A percentile compares a stretch with the other conserved stretches of the same genome.
Evolutionary conservation across 2,113 vertebrate genomes (phyloP).

Genomic region (Cyanoramphus novaezelandiae): DNA sequence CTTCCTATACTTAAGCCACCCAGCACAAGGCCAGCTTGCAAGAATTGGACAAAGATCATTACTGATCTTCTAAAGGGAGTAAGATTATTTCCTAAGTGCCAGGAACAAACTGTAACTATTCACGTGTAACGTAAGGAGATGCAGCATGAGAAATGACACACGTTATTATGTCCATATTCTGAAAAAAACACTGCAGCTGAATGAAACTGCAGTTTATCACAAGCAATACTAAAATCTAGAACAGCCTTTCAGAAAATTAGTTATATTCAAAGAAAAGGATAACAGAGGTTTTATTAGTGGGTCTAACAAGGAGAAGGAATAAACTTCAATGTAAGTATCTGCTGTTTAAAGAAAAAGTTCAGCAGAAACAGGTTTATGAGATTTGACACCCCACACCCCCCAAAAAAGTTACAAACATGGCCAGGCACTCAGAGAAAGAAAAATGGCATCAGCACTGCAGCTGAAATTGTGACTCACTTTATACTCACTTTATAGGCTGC

Average conservation of each 20-base stretch:
- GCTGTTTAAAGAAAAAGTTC: neutral
- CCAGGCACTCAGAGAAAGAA: neutral
- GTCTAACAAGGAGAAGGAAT: neutral
- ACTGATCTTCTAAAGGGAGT: slow-evolving; percentile 35
- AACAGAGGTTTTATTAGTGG: neutral
- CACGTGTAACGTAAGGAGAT: neutral
- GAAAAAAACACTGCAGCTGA: slow-evolving; percentile 15
- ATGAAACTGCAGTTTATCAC: neutral
- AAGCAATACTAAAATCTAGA: neutral
- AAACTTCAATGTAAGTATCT: neutral
- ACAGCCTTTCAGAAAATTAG: slow-evolving; percentile 8
- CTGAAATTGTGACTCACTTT: neutral
- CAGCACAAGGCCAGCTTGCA: neutral
- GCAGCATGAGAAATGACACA: neutral
- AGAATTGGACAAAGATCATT: slow-evolving; percentile 32
- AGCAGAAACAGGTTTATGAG: neutral
- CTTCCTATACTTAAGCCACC: slow-evolving; percentile 2
- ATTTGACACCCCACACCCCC: neutral
- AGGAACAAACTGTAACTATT: slow-evolving; percentile 34
- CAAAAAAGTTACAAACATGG: neutral
- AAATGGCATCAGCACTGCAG: neutral
- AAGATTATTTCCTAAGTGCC: slow-evolving; percentile 29
- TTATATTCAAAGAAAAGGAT: neutral
- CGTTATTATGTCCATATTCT: neutral
- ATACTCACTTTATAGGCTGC: neutral